phyloP scores from a whole-genome alignment of 2,113 vertebrate species.

The Lichenostomus cassidix region DNA sequence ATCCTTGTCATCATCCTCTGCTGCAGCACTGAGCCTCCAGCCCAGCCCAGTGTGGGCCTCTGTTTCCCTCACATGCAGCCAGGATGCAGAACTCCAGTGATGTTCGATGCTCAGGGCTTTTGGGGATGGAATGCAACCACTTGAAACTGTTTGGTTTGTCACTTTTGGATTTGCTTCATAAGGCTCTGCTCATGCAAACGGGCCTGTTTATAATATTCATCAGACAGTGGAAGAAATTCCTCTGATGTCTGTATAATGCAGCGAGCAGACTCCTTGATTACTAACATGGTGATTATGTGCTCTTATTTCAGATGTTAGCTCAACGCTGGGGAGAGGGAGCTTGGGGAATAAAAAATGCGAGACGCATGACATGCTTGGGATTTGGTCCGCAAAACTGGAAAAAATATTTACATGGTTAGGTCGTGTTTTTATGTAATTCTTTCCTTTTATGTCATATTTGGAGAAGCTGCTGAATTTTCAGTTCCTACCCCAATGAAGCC shows the following conservation, averaged over 20 bases:
- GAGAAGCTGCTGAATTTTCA: constrained; percentile 27
- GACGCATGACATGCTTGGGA: constrained; percentile 32
- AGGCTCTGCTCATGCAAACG: not conserved
- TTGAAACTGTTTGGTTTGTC: constrained; percentile 44
- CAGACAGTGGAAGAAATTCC: constrained; percentile 48
- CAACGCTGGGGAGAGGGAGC: not conserved
- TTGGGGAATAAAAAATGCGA: constrained; percentile 24
- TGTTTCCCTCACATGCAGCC: not conserved
- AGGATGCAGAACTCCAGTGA: not conserved
- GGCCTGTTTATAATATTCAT: constrained; percentile 19
- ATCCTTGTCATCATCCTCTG: constrained; percentile 6
- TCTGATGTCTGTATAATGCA: constrained; percentile 32
- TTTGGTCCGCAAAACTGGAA: constrained; percentile 57
- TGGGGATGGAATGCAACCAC: constrained; percentile 26
- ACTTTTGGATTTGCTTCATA: constrained; percentile 40
- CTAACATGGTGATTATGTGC: constrained; percentile 8
- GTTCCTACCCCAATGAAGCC: constrained; percentile 23
- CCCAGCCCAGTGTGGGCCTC: not conserved
- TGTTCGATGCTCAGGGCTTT: not conserved
- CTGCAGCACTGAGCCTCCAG: not conserved
- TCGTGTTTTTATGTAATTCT: constrained; percentile 24
- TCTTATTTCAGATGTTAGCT: constrained; percentile 43
- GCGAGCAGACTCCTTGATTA: constrained; percentile 24
- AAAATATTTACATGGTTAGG: constrained; percentile 49
- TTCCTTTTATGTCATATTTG: constrained; percentile 65